Percentiles rank a stretch among this genome's conserved stretches.
phyloP scores from a whole-genome alignment of 1,140 invertebrate genomes.

The Drosophila ambigua region DNA sequence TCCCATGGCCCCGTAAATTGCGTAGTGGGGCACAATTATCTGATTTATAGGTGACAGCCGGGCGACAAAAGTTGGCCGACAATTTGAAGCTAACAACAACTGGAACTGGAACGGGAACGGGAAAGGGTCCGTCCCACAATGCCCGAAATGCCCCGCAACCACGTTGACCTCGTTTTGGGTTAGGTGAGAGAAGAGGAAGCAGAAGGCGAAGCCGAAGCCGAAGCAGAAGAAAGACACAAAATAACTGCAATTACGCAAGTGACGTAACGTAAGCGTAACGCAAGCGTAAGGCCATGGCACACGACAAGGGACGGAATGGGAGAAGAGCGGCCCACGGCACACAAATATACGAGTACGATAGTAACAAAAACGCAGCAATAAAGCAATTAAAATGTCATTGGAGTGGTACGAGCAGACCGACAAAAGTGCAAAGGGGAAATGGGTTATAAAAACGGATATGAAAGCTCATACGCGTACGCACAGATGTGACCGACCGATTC shows the following conservation, averaged over 20 bases:
- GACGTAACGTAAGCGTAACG: conserved; percentile 69
- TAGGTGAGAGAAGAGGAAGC: not conserved
- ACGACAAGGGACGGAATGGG: conserved; percentile 55
- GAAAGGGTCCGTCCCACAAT: conserved; percentile 32
- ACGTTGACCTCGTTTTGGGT: conserved; percentile 71
- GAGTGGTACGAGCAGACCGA: conserved; percentile 29
- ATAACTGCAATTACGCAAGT: conserved; percentile 77
- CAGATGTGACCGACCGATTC: conserved; percentile 50
- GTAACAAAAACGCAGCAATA: conserved; percentile 54
- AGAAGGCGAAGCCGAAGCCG: too few species aligned
- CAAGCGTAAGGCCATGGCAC: conserved; percentile 63
- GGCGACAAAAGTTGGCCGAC: conserved; percentile 77
- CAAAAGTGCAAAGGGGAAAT: conserved; percentile 61
- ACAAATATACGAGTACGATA: conserved; percentile 1
- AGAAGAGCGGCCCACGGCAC: conserved; percentile 10
- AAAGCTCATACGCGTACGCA: conserved; percentile 57
- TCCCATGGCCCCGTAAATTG: conserved; percentile 27
- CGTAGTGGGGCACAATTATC: conserved; percentile 65
- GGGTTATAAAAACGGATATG: conserved; percentile 80
- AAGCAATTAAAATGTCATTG: conserved; percentile 82
- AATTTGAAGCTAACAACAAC: conserved; percentile 74
- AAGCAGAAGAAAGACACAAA: conserved; percentile 24
- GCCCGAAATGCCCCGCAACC: conserved; percentile 50
- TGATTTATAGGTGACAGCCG: conserved; percentile 76
- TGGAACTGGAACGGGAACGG: conserved; percentile 41